Evolutionary conservation across 2,113 vertebrate species (phyloP), one percentile per base, ranked within the genome.

Genomic region (Lampris incognitus): DNA sequence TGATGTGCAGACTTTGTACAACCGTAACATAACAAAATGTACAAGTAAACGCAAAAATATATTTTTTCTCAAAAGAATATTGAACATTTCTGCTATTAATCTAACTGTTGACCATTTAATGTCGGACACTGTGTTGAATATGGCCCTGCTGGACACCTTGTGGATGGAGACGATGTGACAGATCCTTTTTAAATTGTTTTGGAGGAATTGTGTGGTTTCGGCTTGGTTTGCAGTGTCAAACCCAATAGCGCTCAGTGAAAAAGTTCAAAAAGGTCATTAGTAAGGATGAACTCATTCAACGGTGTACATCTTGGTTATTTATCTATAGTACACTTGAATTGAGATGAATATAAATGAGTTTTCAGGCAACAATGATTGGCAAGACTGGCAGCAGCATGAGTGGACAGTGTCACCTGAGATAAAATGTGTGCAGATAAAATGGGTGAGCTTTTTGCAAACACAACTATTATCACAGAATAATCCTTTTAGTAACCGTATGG

Each of bases 91-190:
- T 24, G 24, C 24, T 24, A 24, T 24, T 24, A 24, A 24, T 24
- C 24, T 24, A 24, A 24, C 24, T 24, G 24, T 24, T 24, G 24
- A 24, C 24, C 24, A 24, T 24, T 24, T 24, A 24, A 24, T 24
- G 24, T 24, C 24, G 57, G 38, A 44, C 3, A 56, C 60, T 1
- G 54, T 42, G 62, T 66, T 66, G n/a, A 66, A 69, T 66, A 55
- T 59, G 66, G 46, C 52, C 24, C 63, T 37, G 58, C 59, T 39
- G 55, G 72, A 60, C 65, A 84, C 64, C 52, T 77, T 74, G 80
- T 66, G 46, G 67, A 51, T 74, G 24, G 24, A 24, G 24, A 24
- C 24, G 24, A 52, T 65, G 61, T 76, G 69, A 83, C 1, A 1
- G 44, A 7, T 46, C 44, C 4, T 5, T 46, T 46, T 46, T 46